Percentiles rank a stretch among this genome's conserved stretches.
Evolutionary conservation across 2,113 vertebrate genomes (phyloP).

Genomic region (Glaucomys volans): DNA sequence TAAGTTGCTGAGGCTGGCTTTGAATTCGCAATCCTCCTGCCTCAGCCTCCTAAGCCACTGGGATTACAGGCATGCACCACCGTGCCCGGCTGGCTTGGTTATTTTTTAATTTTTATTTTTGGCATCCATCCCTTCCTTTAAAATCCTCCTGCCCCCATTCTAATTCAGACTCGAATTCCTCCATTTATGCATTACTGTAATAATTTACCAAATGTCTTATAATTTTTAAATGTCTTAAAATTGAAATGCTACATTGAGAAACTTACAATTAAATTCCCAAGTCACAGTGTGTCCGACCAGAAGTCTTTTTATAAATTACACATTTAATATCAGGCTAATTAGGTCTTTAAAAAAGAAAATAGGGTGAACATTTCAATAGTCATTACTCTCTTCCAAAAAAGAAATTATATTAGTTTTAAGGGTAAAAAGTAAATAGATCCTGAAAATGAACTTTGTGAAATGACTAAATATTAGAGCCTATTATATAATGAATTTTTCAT

Average conservation of each 20-base stretch:
- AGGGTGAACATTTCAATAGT: not conserved
- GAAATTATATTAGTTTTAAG: constrained; percentile 57
- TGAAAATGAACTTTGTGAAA: constrained; percentile 55
- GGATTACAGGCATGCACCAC: too few relatives aligned
- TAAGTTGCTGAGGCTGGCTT: too few relatives aligned
- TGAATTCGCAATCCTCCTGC: too few relatives aligned
- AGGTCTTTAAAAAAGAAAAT: constrained; percentile 17
- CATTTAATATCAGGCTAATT: not conserved
- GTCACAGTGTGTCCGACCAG: not conserved
- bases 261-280: constrained; percentile 14
- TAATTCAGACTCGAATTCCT: not conserved
- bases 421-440: not conserved
- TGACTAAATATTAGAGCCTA: constrained; percentile 22
- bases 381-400: constrained; percentile 20
- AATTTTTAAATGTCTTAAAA: not conserved
- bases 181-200: not conserved
- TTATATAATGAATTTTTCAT: constrained; percentile 58
- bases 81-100: too few relatives aligned
- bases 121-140: not conserved
- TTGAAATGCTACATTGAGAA: not conserved
- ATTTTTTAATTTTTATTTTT: not conserved
- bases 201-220: constrained; percentile 39
- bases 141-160: not conserved
- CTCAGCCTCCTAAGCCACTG: too few relatives aligned
- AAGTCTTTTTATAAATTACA: constrained; percentile 44